Conservation (phyloP, 2,113 vertebrate genomes). For the Heterotilapia buettikoferi region DNA sequence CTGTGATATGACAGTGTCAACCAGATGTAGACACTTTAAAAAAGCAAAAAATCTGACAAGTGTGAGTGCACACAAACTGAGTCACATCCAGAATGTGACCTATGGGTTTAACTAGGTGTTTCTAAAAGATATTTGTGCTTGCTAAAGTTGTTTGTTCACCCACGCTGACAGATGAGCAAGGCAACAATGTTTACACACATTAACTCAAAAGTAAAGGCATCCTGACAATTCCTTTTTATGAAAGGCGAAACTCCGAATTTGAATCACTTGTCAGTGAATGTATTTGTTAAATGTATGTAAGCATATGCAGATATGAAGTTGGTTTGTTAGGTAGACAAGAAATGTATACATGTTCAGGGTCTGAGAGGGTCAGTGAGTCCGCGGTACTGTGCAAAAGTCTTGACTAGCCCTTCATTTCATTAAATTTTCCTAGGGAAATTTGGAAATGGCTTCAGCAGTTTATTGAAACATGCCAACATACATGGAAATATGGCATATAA, state of each 20-base stretch:
- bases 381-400: not conserved
- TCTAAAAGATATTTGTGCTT: not conserved
- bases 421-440: not conserved
- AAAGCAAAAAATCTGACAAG: not conserved
- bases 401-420: not conserved
- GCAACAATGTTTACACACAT: conserved; percentile 46
- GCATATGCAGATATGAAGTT: not conserved
- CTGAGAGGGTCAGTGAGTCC: not conserved
- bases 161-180: conserved; percentile 22
- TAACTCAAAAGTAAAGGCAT: conserved; percentile 11
- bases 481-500: not conserved
- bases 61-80: not conserved
- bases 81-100: conserved; percentile 36
- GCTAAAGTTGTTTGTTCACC: conserved; percentile 32
- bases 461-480: not conserved
- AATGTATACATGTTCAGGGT: not conserved
- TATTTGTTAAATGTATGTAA: not conserved
- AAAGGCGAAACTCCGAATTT: not conserved
- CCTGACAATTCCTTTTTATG: not conserved
- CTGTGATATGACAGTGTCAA: not conserved
- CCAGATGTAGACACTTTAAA: not conserved
- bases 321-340: not conserved
- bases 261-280: not conserved
- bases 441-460: not conserved
- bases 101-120: conserved; percentile 5